These are phyloP conservation scores for Sinocyclocheilus rhinocerous DNA, from an alignment of 2,113 vertebrate genomes.

Conservation along the genomic window DNA sequence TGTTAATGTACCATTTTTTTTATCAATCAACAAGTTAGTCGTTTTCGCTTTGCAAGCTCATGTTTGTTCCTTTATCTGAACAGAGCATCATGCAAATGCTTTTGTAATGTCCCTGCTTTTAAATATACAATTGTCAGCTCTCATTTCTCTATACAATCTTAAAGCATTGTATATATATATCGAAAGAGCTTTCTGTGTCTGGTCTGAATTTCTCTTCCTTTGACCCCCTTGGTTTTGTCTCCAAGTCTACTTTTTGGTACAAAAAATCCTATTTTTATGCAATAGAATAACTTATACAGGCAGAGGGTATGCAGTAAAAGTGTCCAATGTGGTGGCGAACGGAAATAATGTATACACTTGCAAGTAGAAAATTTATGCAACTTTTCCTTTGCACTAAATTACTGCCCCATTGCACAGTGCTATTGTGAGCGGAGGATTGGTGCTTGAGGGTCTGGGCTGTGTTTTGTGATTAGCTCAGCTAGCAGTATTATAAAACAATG, in stretches of 20 bases:
- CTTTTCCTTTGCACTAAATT: conserved; percentile 70
- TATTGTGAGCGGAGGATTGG: conserved; percentile 58
- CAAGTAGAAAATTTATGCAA: conserved; percentile 68
- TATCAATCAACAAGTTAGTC: neutral
- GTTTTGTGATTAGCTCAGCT: neutral
- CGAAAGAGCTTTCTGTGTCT: conserved; percentile 26
- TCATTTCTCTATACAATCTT: conserved; percentile 26
- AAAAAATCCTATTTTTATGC: conserved; percentile 53
- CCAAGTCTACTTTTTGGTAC: conserved; percentile 44
- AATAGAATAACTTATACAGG: conserved; percentile 55
- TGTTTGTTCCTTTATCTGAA: conserved; percentile 12
- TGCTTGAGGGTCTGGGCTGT: conserved; percentile 58
- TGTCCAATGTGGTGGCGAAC: conserved; percentile 39
- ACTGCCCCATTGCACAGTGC: conserved; percentile 59
- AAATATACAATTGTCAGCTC: conserved; percentile 21
- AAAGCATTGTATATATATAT: conserved; percentile 34
- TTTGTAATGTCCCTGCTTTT: conserved; percentile 23
- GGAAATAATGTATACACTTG: conserved; percentile 37
- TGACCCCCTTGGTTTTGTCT: conserved; percentile 43
- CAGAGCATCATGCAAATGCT: conserved; percentile 22
- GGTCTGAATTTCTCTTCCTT: conserved; percentile 36
- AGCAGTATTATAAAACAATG: neutral
- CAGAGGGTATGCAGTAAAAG: conserved; percentile 57
- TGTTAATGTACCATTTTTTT: neutral
- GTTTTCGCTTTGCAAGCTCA: conserved; percentile 22